Conservation (phyloP, 2,113 vertebrate species). For the Alosa alosa region DNA sequence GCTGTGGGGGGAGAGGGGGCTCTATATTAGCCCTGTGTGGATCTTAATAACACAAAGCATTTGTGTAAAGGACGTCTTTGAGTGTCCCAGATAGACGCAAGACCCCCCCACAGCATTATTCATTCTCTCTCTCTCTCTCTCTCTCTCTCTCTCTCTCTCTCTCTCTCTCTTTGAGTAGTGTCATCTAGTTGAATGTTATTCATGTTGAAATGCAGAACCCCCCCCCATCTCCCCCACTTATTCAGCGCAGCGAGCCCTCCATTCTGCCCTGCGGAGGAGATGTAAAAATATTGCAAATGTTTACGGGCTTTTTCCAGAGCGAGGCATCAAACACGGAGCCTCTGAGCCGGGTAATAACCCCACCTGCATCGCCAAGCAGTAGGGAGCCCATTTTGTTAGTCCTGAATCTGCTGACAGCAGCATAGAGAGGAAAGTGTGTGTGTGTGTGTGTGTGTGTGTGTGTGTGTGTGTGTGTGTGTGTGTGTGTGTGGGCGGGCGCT, state of each 20-base stretch:
- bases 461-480: too few species aligned
- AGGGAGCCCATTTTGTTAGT: background rate
- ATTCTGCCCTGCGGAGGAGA: background rate
- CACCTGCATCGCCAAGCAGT: conserved; percentile 10
- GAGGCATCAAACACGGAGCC: background rate
- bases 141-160: background rate
- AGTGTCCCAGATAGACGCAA: too few species aligned
- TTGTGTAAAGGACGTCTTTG: too few species aligned
- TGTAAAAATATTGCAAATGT: conserved; percentile 8
- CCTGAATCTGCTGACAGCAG: conserved; percentile 7
- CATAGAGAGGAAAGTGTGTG: background rate
- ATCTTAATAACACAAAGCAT: too few species aligned
- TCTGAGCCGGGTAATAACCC: background rate
- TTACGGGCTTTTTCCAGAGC: conserved; percentile 8
- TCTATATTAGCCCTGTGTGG: too few species aligned
- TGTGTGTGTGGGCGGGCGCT: too few species aligned
- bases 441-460: background rate
- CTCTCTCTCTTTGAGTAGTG: background rate
- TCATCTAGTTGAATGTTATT: background rate
- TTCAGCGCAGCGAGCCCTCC: background rate
- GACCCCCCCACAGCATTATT: background rate
- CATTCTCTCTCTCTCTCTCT: background rate
- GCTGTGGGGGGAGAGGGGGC: too few species aligned
- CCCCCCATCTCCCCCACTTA: background rate
- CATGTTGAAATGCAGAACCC: background rate